Percentiles rank a stretch among this genome's conserved stretches.
Conservation (phyloP, 2,797 vertebrate species). For the Tenualosa ilisha region DNA sequence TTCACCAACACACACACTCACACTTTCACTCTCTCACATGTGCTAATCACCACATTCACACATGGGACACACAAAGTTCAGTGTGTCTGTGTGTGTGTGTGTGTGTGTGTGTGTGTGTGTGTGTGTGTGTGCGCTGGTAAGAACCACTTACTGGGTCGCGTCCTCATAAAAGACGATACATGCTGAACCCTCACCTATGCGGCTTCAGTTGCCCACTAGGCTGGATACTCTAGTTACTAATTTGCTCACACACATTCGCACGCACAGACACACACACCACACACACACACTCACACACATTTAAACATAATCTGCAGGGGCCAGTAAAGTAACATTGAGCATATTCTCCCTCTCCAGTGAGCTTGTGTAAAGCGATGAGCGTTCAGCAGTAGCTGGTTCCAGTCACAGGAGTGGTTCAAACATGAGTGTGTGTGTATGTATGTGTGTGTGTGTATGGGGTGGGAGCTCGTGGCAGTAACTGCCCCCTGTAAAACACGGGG, state of each 20-base stretch:
- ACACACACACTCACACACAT: slow-evolving; percentile 31
- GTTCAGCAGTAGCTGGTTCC: slow-evolving; percentile 17
- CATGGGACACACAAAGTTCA: neutral
- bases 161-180: slow-evolving; percentile 21
- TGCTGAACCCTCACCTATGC: slow-evolving; percentile 7
- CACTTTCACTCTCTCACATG: neutral
- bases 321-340: slow-evolving; percentile 62
- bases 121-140: neutral
- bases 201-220: neutral
- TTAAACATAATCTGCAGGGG: slow-evolving; percentile 28
- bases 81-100: neutral
- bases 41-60: neutral
- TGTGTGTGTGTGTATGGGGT: slow-evolving; percentile 49
- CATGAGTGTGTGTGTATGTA: slow-evolving; percentile 58
- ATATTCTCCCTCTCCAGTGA: slow-evolving; percentile 53
- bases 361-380: slow-evolving; percentile 1
- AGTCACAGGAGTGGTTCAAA: neutral
- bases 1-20: neutral
- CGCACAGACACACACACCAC: slow-evolving; percentile 51
- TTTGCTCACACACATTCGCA: slow-evolving; percentile 45
- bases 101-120: neutral
- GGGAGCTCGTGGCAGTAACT: slow-evolving; percentile 40
- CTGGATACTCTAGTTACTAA: slow-evolving; percentile 44
- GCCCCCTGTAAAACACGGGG: slow-evolving; percentile 64
- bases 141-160: slow-evolving; percentile 16